Evolutionary conservation across 2,797 vertebrate species (phyloP), one percentile per base, ranked within the genome.

Genomic region (Halcyon badia): DNA sequence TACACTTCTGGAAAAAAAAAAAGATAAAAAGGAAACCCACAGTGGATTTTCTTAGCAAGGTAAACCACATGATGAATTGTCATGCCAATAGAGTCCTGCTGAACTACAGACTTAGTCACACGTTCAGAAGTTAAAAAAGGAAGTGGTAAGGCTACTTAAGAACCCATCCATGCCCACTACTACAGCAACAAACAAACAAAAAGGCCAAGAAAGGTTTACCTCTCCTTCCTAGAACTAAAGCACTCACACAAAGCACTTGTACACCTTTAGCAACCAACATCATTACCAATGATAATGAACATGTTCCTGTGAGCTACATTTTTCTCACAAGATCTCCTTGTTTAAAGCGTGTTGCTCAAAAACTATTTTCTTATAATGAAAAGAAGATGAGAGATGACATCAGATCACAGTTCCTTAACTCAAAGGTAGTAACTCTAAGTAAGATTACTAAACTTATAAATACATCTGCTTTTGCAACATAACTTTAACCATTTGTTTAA

Each of bases 261-360:
- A 81, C 0, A 0, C 7, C 68, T 72, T 72, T 58, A 65, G 30
- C 19, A 31, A 88, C 12, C 26, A 69, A 58, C 24, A 69, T 10
- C 16, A 54, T 1, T 10, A 83, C 19, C 1, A 0, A 35, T 0
- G 0, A 65, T 6, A 46, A 76, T 1, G 11, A 83, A 39, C 9
- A 7, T 5, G 2, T 48, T 84, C 79, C 46, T 5, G 1, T 17
- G 41, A 69, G 25, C 25, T 72, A 39, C 9, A 3, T 73, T 82
- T 56, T 72, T 68, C 58, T 51, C 56, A 69, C 10, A 80, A 77
- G 25, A 76, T 24, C 19, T 73, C 42, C 31, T 49, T n/a, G 16
- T 56, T 58, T 33, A 25, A 83, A 81, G 31, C 17, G 8, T 14
- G 4, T 12, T 87, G 31, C 41, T 83, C 11, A 2, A 82, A 79